Conservation (phyloP, 2,797 vertebrate species). For the Novumbra hubbsi region DNA sequence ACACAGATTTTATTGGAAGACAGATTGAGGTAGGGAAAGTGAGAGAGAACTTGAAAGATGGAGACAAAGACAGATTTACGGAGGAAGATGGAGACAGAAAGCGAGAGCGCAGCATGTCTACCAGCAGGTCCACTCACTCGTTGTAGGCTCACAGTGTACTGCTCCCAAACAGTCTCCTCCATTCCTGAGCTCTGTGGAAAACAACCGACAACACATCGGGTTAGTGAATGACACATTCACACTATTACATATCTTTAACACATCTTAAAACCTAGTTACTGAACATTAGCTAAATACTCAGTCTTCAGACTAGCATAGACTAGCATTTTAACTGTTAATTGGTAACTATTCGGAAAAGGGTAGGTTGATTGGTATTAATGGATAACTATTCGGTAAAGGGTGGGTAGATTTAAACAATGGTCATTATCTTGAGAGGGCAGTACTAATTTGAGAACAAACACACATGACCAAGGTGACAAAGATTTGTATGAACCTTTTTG, state of each 20-base stretch:
- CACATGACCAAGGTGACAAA: too few relatives aligned
- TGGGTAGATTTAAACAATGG: neutral
- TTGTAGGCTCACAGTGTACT: constrained; percentile 92
- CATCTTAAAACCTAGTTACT: neutral
- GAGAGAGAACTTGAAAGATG: too few relatives aligned
- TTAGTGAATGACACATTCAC: neutral
- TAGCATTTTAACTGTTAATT: too few relatives aligned
- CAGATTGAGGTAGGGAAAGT: too few relatives aligned
- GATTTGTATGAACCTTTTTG: too few relatives aligned
- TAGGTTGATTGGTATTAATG: too few relatives aligned
- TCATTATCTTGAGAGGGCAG: neutral
- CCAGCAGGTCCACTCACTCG: constrained; percentile 71
- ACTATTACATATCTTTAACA: neutral
- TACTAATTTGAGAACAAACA: too few relatives aligned
- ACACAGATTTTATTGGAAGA: too few relatives aligned
- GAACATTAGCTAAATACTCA: neutral
- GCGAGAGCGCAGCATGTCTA: too few relatives aligned
- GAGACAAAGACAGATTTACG: neutral
- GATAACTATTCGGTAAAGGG: neutral
- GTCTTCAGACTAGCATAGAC: neutral
- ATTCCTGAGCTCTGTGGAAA: constrained; percentile 82
- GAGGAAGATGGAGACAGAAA: too few relatives aligned
- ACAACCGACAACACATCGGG: constrained; percentile 37
- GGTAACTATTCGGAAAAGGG: neutral
- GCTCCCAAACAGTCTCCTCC: constrained; percentile 94